These are phyloP conservation scores for Heteropelma amictum DNA, from an alignment of 2,888 invertebrate genomes.

Conservation along the genomic window DNA sequence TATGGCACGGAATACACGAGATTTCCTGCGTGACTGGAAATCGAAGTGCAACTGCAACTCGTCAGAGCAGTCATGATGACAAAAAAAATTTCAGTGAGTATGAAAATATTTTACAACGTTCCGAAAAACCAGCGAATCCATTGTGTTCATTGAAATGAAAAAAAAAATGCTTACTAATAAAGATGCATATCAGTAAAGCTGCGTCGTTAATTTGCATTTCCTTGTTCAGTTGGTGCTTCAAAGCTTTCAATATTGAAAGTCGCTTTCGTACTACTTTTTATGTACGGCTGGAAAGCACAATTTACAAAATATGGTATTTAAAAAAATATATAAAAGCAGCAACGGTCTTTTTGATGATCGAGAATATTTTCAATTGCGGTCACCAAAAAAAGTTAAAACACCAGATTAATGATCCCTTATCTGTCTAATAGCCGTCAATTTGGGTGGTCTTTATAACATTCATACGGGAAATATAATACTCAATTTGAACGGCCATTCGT, in stretches of 20 bases:
- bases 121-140: neutral
- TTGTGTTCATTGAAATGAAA: neutral
- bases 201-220: too few species aligned
- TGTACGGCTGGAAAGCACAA: too few species aligned
- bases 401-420: neutral
- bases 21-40: neutral
- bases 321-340: too few species aligned
- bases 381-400: neutral
- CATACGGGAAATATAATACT: conserved; percentile 27
- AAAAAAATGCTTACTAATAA: too few species aligned
- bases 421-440: neutral
- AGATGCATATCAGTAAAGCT: too few species aligned
- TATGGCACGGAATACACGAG: neutral
- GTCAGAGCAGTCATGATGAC: neutral
- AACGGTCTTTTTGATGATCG: too few species aligned
- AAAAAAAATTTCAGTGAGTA: neutral
- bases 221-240: too few species aligned
- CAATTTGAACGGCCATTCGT: neutral
- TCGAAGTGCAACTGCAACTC: neutral
- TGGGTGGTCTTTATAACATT: conserved; percentile 4
- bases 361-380: too few species aligned
- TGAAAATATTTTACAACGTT: neutral
- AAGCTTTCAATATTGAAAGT: too few species aligned
- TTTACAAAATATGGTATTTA: too few species aligned
- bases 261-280: too few species aligned